phyloP scores from a whole-genome alignment of 2,797 vertebrate species.

The Cryptoprocta ferox region DNA sequence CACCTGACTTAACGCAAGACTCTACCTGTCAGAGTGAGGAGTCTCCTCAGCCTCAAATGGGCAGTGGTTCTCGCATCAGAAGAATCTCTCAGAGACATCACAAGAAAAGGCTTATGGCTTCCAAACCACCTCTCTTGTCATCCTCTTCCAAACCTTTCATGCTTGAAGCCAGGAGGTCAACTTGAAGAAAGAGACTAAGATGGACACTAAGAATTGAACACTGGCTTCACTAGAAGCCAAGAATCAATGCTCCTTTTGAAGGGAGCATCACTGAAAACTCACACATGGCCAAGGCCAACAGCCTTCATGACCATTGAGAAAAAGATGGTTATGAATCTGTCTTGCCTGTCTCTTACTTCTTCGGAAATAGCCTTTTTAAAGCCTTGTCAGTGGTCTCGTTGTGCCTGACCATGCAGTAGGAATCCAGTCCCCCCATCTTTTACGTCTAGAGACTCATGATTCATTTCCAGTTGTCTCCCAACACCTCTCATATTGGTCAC shows the following conservation, averaged over 20 bases:
- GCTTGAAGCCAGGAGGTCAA: background rate
- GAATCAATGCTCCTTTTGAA: conserved; percentile 44
- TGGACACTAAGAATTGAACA: background rate
- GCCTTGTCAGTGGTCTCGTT: background rate
- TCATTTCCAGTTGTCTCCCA: background rate
- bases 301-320: background rate
- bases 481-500: background rate
- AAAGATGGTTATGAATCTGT: background rate
- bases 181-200: background rate
- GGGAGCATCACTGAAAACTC: conserved; percentile 5
- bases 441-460: background rate
- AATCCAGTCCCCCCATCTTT: background rate
- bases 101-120: background rate
- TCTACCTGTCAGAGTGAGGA: background rate
- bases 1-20: background rate
- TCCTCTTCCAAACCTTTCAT: background rate
- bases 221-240: background rate
- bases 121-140: background rate
- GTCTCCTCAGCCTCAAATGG: background rate
- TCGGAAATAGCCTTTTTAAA: conserved; percentile 22
- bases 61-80: background rate
- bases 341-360: conserved; percentile 38
- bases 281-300: background rate
- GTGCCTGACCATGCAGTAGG: background rate
- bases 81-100: background rate